These are phyloP conservation scores for Chrysina gloriosa DNA, from an alignment of 2,888 invertebrate genomes.

Conservation along the genomic window DNA sequence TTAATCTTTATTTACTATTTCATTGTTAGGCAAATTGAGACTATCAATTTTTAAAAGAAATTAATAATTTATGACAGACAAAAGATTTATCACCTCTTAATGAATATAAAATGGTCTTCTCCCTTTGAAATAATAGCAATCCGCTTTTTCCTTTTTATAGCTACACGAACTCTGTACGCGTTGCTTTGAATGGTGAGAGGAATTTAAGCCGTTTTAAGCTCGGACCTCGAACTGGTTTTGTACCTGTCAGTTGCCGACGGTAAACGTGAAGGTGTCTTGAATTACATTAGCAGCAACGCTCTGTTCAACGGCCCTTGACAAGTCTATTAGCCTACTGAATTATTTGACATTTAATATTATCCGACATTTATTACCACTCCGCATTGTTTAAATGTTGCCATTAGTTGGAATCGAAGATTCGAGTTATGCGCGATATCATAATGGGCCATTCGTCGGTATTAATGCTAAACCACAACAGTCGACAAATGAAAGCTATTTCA, in stretches of 20 bases:
- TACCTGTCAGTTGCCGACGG: constrained; percentile 44
- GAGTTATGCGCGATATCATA: constrained; percentile 3
- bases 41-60: not conserved
- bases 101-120: constrained; percentile 33
- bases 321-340: constrained; percentile 53
- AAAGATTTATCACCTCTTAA: constrained; percentile 19
- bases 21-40: not conserved
- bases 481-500: not conserved
- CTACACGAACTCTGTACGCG: constrained; percentile 8
- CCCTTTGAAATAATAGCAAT: constrained; percentile 35
- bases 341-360: constrained; percentile 53
- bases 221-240: constrained; percentile 35
- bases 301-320: constrained; percentile 47
- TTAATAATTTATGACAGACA: constrained; percentile 9
- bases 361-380: constrained; percentile 40
- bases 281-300: constrained; percentile 41
- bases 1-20: constrained; percentile 13
- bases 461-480: not conserved
- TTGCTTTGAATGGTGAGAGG: constrained; percentile 29
- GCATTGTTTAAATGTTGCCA: constrained; percentile 44
- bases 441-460: not conserved
- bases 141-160: constrained; percentile 20
- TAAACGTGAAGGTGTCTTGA: constrained; percentile 42
- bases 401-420: constrained; percentile 13
- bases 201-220: constrained; percentile 38